These are phyloP conservation scores for Tretioscincus oriximinensis DNA, from an alignment of 2,113 vertebrate species.

Conservation along the genomic window DNA sequence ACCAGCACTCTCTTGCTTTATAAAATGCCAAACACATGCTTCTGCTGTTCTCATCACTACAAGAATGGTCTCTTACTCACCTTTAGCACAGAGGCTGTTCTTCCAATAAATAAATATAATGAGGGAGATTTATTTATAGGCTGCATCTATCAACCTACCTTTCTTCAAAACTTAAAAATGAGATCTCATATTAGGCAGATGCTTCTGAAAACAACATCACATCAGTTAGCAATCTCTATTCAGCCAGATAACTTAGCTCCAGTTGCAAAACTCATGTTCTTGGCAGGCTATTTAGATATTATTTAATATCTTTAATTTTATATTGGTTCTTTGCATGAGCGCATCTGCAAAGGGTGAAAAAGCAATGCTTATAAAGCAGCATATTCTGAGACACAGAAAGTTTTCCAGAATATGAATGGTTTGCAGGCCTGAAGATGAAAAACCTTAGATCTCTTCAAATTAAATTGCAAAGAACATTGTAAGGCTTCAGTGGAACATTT, in stretches of 20 bases:
- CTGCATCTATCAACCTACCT: too few relatives aligned
- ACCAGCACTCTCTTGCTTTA: too few relatives aligned
- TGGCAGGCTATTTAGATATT: neutral
- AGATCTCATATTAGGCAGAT: neutral
- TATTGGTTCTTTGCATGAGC: neutral
- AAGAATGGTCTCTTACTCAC: too few relatives aligned
- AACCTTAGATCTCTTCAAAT: neutral
- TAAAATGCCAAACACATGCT: too few relatives aligned
- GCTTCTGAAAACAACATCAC: neutral
- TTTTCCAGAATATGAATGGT: slow-evolving; percentile 14
- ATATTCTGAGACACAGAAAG: neutral
- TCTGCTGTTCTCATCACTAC: too few relatives aligned
- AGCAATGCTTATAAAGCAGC: neutral
- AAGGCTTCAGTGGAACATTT: neutral
- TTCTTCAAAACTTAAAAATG: too few relatives aligned
- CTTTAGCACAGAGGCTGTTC: neutral
- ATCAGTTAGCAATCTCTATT: neutral
- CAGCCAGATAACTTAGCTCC: neutral
- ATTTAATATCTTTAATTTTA: neutral
- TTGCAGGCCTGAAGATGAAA: slow-evolving; percentile 15
- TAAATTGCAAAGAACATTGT: slow-evolving; percentile 7
- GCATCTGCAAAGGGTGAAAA: neutral
- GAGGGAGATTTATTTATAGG: too few relatives aligned
- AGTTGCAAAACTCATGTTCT: neutral
- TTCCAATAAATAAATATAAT: neutral